Evolutionary conservation across 2,888 invertebrate genomes (phyloP).

Genomic region (Bruchidius siliquastri): DNA sequence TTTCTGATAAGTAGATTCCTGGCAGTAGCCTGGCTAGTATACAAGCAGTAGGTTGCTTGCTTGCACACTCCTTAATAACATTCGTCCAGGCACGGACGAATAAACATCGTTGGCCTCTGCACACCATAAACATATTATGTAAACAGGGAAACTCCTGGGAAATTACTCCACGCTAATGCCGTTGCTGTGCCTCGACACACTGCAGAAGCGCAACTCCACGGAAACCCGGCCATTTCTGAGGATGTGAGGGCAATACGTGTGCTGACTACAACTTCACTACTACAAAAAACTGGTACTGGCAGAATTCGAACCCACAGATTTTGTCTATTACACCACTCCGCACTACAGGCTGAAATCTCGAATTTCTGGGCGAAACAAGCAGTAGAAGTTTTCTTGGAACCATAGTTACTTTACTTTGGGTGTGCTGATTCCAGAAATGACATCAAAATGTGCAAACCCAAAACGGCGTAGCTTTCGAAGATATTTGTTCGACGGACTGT

Average conservation of each 20-base stretch:
- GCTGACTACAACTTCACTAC: no score
- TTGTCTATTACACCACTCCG: no score
- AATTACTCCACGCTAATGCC: not conserved
- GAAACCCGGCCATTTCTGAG: not conserved
- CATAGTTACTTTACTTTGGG: no score
- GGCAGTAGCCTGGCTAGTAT: not conserved
- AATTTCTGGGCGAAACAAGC: no score
- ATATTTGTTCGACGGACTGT: no score
- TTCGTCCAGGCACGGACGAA: slow-evolving; percentile 20
- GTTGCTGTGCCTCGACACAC: not conserved
- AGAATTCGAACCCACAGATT: no score
- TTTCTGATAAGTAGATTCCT: not conserved
- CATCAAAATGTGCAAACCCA: no score
- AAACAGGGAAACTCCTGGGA: slow-evolving; percentile 34
- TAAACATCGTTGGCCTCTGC: slow-evolving; percentile 28
- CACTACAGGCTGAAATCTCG: no score
- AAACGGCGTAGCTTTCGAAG: no score
- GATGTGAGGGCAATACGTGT: not conserved
- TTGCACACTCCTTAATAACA: slow-evolving; percentile 5
- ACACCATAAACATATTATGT: slow-evolving; percentile 47
- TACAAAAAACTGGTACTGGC: no score
- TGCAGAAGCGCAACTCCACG: not conserved
- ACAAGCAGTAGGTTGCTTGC: not conserved
- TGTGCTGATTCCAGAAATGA: no score
- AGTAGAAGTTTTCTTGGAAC: no score